Percentiles rank a stretch among this genome's conserved stretches.
phyloP scores from a whole-genome alignment of 2,797 vertebrate species.

The Apogon talboti region DNA sequence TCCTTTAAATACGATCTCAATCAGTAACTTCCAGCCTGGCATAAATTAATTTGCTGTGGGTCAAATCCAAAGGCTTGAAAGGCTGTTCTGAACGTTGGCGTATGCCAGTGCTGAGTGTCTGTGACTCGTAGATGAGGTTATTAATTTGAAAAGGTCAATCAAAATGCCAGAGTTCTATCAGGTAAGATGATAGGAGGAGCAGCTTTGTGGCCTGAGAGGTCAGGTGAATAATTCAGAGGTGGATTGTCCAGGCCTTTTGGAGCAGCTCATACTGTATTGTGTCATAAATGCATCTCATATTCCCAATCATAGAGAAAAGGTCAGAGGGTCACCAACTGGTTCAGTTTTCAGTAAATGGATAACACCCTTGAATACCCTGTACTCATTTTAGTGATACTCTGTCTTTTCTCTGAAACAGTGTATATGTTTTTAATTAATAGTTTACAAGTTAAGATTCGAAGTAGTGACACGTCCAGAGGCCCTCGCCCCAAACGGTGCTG shows the following conservation, averaged over 20 bases:
- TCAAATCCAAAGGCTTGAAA: background rate
- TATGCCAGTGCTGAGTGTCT: background rate
- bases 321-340: no score
- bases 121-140: no score
- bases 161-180: slow-evolving; percentile 69
- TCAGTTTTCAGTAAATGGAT: no score
- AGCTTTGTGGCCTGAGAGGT: slow-evolving; percentile 66
- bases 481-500: no score
- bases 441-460: no score
- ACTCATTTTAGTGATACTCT: no score
- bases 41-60: background rate
- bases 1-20: background rate
- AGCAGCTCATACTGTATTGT: slow-evolving; percentile 20
- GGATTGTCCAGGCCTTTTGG: slow-evolving; percentile 63
- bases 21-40: background rate
- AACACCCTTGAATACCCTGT: no score
- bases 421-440: no score
- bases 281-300: slow-evolving; percentile 55
- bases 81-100: no score
- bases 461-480: no score
- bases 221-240: slow-evolving; percentile 81
- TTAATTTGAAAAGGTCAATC: slow-evolving; percentile 66
- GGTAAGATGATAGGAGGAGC: slow-evolving; percentile 73
- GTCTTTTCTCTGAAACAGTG: no score
- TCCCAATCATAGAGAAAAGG: slow-evolving; percentile 1